Conservation (phyloP, 2,888 invertebrate species). For the Amblyjoppa fuscipennis region DNA sequence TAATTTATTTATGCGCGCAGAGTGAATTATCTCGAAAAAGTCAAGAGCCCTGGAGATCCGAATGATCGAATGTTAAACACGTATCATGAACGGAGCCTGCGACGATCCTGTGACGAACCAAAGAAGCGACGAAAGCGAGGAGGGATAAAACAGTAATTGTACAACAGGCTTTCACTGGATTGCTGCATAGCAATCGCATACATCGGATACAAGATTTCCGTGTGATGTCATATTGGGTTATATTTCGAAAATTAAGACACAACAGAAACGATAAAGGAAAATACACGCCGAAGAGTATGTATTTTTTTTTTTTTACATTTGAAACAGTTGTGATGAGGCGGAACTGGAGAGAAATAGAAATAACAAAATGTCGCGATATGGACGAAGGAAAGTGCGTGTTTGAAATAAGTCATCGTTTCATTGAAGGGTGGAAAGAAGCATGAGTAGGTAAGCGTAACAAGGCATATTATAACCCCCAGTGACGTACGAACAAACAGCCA, state of each 20-base stretch:
- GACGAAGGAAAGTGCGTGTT: conserved; percentile 24
- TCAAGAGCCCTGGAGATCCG: conserved; percentile 34
- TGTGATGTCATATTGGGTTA: too few species aligned
- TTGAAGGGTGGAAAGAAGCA: conserved; percentile 23
- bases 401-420: conserved; percentile 42
- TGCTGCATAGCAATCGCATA: conserved; percentile 56
- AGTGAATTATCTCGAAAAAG: conserved; percentile 45
- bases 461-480: conserved; percentile 84
- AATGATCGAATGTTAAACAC: conserved; percentile 53
- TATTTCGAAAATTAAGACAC: too few species aligned
- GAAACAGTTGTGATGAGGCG: not conserved
- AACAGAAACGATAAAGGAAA: not conserved
- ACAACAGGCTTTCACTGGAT: conserved; percentile 79
- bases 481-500: conserved; percentile 84
- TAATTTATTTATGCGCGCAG: conserved; percentile 30
- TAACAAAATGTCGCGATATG: not conserved
- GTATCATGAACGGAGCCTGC: conserved; percentile 16
- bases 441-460: conserved; percentile 79
- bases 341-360: not conserved
- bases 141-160: conserved; percentile 82
- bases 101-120: conserved; percentile 33
- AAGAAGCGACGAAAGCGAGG: conserved; percentile 54
- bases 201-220: too few species aligned
- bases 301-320: not conserved
- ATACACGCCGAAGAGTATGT: not conserved